Evolutionary conservation across 2,888 invertebrate genomes (phyloP).

Genomic region (Hyalella azteca): DNA sequence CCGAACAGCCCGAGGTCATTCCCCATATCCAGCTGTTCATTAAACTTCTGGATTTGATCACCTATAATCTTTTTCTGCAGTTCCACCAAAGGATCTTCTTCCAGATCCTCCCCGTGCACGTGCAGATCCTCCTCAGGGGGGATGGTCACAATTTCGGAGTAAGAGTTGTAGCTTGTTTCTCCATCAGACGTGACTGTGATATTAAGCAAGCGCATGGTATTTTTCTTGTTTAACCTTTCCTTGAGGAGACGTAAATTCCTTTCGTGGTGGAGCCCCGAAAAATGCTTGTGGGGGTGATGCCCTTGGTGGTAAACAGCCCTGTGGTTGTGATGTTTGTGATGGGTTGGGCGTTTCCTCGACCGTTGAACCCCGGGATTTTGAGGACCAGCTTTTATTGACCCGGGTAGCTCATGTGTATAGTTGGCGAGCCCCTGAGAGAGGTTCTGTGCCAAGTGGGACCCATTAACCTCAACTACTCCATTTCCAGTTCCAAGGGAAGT

Average conservation of each 20-base stretch:
- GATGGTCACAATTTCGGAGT: background rate
- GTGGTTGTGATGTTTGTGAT: conserved; percentile 37
- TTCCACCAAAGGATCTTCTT: background rate
- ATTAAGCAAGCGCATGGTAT: conserved; percentile 38
- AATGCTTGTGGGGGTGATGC: conserved; percentile 47
- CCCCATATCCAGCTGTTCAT: background rate
- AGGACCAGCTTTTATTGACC: background rate
- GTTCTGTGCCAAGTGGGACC: background rate
- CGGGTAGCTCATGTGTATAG: background rate
- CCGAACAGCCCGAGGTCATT: background rate
- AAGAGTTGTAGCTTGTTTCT: background rate
- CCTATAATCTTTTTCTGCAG: background rate
- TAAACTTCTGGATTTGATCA: background rate
- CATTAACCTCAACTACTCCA: background rate
- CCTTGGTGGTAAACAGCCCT: conserved; percentile 38
- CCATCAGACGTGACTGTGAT: background rate
- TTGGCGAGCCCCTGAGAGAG: background rate
- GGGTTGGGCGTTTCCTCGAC: background rate
- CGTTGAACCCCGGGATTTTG: conserved; percentile 41
- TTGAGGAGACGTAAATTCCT: background rate
- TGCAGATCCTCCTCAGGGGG: background rate
- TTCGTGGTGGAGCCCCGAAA: conserved; percentile 34
- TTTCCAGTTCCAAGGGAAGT: background rate
- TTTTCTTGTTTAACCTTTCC: conserved; percentile 40
- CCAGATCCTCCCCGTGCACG: background rate